A percentile compares a stretch with the other conserved stretches of the same genome.
Evolutionary conservation across 2,113 vertebrate species (phyloP).

Genomic region (Mustela nigripes): DNA sequence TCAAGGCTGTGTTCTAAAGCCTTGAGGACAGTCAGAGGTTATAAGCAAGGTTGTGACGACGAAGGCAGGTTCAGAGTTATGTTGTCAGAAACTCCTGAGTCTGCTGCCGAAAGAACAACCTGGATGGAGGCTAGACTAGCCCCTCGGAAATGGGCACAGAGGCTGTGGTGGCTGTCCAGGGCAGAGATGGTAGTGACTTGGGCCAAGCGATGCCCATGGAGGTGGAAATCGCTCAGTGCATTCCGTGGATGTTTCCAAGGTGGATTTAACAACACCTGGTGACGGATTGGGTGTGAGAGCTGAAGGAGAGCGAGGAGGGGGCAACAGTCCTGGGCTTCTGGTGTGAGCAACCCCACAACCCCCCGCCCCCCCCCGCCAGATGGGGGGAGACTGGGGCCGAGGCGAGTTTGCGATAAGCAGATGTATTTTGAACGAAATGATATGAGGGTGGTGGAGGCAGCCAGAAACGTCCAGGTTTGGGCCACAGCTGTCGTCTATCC

Average conservation of each 20-base stretch:
- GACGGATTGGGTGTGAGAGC: neutral
- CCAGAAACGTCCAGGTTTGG: neutral
- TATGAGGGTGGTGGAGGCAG: neutral
- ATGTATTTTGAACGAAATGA: conserved; percentile 19
- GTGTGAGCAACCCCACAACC: neutral
- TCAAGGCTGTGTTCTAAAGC: neutral
- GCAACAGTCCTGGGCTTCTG: neutral
- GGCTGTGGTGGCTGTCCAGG: neutral
- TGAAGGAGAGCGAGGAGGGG: neutral
- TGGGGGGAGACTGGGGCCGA: neutral
- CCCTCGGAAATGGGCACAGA: neutral
- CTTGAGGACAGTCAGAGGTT: neutral
- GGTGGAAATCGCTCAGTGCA: neutral
- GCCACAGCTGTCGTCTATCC: conserved; percentile 39
- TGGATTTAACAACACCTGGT: neutral
- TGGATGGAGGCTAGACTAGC: neutral
- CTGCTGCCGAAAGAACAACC: neutral
- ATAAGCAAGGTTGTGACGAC: neutral
- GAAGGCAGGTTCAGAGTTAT: neutral
- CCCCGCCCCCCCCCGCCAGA: rapidly evolving
- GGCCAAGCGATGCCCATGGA: rapidly evolving
- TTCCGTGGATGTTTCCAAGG: neutral
- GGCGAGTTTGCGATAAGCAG: neutral
- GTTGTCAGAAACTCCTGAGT: neutral
- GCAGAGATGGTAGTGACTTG: neutral